Evolutionary conservation across 2,797 vertebrate genomes (phyloP), one percentile per base, ranked within the genome.

Genomic region (Acanthurus lineatus): DNA sequence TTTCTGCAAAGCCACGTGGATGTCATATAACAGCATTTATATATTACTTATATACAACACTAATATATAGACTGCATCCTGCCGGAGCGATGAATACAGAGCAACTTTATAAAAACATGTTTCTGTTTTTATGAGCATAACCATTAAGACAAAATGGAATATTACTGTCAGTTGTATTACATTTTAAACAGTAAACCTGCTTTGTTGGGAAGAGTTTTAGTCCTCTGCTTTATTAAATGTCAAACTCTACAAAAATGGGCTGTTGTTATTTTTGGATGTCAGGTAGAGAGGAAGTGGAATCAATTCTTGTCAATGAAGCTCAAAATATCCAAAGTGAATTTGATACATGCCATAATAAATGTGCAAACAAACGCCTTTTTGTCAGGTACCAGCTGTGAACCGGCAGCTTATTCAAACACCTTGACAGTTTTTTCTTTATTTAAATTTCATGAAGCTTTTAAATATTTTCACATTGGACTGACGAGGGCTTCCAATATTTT

Each of bases 1-100:
- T 82, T 77, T 77, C 76, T 82, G 61, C 66, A 57, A 70, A 85
- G 77, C 68, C 49, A 76, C 57, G 28, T 35, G 61, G 76, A 79
- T 58, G 6, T 35, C 32, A 35, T 35, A 71, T 79, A 60, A 77
- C 48, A 73, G 67, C 35, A 4, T 67, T 76, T 72, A 74, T 83
- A 71, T 69, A 69, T 59, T 63, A 68, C 51, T 64, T 58, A 69
- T 58, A 70, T 49, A 62, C 19, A 12, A 61, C 16, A 32, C 19
- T 61, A 59, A 40, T 20, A 51, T 57, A 35, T 3, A 47, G 73
- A 56, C 19, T 66, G 48, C 6, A 53, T 48, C 25, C 28, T 28
- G 35, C 51, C 22, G 47, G 45, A 51, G 9, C 0, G 35, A 44
- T 2, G 11, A 19, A 62, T 47, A 59, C 0, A 74, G 45, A 2